These are phyloP conservation scores for Cynaeus angustus DNA, from an alignment of 2,888 invertebrate genomes.

Conservation along the genomic window DNA sequence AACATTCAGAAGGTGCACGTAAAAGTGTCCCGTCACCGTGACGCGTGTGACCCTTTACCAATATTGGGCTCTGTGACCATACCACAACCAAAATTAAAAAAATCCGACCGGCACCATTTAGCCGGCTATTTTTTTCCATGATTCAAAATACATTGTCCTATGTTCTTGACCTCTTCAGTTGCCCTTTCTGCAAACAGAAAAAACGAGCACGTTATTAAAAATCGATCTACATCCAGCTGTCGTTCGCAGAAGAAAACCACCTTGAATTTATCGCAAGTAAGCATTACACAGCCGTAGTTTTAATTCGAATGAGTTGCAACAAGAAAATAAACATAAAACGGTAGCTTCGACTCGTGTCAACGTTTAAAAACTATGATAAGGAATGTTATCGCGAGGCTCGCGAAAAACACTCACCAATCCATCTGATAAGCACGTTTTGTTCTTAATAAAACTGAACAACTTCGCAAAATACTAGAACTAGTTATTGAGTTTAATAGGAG, in stretches of 20 bases:
- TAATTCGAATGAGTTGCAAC: slow-evolving; percentile 9
- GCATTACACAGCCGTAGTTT: slow-evolving; percentile 4
- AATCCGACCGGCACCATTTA: slow-evolving; percentile 60
- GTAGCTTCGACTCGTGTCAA: slow-evolving; percentile 7
- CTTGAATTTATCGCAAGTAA: slow-evolving; percentile 21
- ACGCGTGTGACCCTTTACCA: slow-evolving; percentile 59
- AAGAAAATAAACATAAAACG: slow-evolving; percentile 14
- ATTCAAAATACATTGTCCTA: slow-evolving; percentile 57
- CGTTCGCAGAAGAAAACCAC: slow-evolving; percentile 31
- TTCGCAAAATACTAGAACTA: not conserved
- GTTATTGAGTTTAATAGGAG: too few species aligned
- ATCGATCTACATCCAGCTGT: slow-evolving; percentile 24
- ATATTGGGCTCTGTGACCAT: slow-evolving; percentile 38
- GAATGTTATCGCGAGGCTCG: slow-evolving; percentile 5
- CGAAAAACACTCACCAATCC: slow-evolving; percentile 33
- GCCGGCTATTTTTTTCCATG: slow-evolving; percentile 65
- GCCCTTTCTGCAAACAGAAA: slow-evolving; percentile 26
- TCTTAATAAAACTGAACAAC: not conserved
- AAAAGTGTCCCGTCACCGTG: slow-evolving; percentile 57
- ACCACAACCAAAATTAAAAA: slow-evolving; percentile 50
- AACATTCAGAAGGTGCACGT: slow-evolving; percentile 56
- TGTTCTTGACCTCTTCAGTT: slow-evolving; percentile 52
- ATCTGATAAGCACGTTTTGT: slow-evolving; percentile 12
- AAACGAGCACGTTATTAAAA: slow-evolving; percentile 14
- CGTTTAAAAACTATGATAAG: slow-evolving; percentile 1